Percentiles rank a stretch among this genome's conserved stretches.
phyloP scores from a whole-genome alignment of 2,113 vertebrate genomes.

The Donacobius atricapilla region DNA sequence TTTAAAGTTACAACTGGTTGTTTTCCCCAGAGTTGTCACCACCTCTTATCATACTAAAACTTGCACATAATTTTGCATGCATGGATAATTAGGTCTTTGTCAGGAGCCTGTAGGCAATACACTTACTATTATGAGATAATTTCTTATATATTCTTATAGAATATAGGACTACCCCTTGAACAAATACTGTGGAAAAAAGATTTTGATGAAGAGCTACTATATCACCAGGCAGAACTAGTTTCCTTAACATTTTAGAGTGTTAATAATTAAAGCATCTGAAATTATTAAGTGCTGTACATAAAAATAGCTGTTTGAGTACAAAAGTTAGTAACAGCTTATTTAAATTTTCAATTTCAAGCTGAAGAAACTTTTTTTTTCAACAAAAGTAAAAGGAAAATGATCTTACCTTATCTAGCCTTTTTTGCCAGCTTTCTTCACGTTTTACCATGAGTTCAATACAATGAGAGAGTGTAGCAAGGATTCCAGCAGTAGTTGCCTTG shows the following conservation, averaged over 20 bases:
- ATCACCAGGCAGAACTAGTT: background rate
- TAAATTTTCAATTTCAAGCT: background rate
- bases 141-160: background rate
- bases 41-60: background rate
- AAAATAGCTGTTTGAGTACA: background rate
- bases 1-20: background rate
- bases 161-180: background rate
- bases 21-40: background rate
- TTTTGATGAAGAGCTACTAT: background rate
- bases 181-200: background rate
- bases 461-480: constrained; percentile 94
- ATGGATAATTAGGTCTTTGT: background rate
- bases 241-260: background rate
- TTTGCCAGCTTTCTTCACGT: constrained; percentile 93
- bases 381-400: background rate
- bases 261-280: background rate
- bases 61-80: background rate
- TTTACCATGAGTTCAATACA: constrained; percentile 98
- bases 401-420: constrained; percentile 92
- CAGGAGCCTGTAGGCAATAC: background rate
- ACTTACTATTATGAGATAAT: background rate
- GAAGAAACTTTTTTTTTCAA: background rate
- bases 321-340: background rate
- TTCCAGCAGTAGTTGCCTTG: constrained; percentile 97
- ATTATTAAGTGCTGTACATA: background rate